Evolutionary conservation across 2,797 vertebrate genomes (phyloP).

Genomic region (Limnodromus scolopaceus): DNA sequence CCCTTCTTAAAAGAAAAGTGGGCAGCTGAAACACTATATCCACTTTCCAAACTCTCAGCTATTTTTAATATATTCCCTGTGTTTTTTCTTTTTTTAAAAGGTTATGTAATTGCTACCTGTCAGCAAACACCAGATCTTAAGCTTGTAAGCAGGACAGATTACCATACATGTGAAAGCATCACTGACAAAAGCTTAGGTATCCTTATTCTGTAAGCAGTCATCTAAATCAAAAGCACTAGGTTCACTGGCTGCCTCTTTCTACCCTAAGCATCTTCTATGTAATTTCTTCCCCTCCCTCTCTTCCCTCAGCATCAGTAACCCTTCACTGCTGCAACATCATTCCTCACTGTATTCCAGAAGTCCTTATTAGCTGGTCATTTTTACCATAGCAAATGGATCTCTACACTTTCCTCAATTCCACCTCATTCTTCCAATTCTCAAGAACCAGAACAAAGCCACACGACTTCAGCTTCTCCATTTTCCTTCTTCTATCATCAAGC

Average conservation of each 20-base stretch:
- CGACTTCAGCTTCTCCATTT: neutral
- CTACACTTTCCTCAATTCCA: neutral
- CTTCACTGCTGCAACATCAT: neutral
- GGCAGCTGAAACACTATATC: neutral
- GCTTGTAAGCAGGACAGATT: neutral
- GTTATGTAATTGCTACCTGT: neutral
- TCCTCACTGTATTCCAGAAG: neutral
- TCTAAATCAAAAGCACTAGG: neutral
- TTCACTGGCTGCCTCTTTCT: neutral
- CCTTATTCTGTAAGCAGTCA: neutral
- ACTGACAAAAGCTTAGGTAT: neutral
- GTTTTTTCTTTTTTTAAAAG: neutral
- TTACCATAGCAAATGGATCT: neutral
- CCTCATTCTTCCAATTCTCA: neutral
- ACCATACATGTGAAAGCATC: neutral
- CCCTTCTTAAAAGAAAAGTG: neutral
- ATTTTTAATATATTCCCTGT: neutral
- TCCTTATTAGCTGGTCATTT: neutral
- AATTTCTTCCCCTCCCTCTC: neutral
- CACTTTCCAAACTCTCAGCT: neutral
- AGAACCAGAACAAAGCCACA: neutral
- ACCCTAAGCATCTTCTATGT: neutral
- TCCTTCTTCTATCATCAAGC: neutral
- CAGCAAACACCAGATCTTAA: slow-evolving; percentile 6
- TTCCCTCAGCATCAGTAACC: neutral